Evolutionary conservation across 2,888 invertebrate genomes (phyloP), one percentile per base, ranked within the genome.

Genomic region (Diarsia mendica): DNA sequence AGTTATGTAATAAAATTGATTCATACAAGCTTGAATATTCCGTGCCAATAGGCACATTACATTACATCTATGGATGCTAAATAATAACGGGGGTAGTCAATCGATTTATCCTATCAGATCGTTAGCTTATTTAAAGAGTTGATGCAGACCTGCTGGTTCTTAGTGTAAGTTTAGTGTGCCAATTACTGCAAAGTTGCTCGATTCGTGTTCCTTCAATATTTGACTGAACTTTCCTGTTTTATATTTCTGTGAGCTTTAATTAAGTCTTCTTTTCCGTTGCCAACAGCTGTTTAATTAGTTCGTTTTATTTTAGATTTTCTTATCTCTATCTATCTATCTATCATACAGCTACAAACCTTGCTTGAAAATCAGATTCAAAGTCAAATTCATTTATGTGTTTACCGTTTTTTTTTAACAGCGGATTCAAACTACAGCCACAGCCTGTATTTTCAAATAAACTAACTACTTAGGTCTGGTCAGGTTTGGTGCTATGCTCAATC

Each of bases 301-400:
- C 67, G 18, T 74, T 23, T 63, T 51, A 74, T 67, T 51, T 67
- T 63, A 33, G 55, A 13, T 80, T 67, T 53, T 46, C 55, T 67
- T 23, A 64, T 80, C 28, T 66, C 48, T 64, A 28, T 58, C 49
- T 53, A 39, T 39, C 39, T 39, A 39, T 39, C 39, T 8, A 8
- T 51, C 49, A 46, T 13, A n/a, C 55, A 55, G 39, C 20, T 79
- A 44, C 28, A 33, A 58, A 61, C 48, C 33, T 58, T 74, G 33
- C 20, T 65, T 23, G 28, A 11, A 28, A 46, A 51, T 75, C 23
- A 51, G 33, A 51, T 72, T 39, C 39, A 8, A 39, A 39, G 8
- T 39, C 8, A 39, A 39, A 39, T 39, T 8, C 39, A 39, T 8
- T 39, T 39, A 6, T 39, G 28, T 39, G 5, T 39, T 39, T 39